phyloP scores from a whole-genome alignment of 2,113 vertebrate genomes.

The Hyperoodon ampullatus region DNA sequence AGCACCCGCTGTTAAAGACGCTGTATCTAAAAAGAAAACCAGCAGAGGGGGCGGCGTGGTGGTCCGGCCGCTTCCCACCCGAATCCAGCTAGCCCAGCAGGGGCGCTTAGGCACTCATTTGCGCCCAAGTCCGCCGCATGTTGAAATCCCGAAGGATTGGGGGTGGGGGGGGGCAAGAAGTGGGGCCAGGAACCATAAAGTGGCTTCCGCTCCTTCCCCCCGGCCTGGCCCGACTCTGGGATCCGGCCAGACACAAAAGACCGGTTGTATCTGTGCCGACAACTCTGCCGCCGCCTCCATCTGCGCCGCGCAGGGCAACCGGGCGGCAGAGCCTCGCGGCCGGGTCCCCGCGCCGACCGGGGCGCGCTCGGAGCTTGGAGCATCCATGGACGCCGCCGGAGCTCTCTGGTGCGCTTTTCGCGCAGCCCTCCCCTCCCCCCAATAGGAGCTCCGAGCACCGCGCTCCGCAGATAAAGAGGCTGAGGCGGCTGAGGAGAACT shows the following conservation, averaged over 20 bases:
- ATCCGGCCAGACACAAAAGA: slow-evolving; percentile 67
- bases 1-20: slow-evolving; percentile 46
- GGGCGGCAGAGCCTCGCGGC: slow-evolving; percentile 9
- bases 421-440: neutral
- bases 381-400: neutral
- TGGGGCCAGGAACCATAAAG: slow-evolving; percentile 67
- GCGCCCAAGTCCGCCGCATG: neutral
- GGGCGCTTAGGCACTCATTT: neutral
- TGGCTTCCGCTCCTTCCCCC: slow-evolving; percentile 47
- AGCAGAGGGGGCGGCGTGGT: neutral
- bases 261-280: neutral
- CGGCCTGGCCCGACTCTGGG: slow-evolving; percentile 39
- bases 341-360: neutral
- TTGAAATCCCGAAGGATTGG: neutral
- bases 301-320: neutral
- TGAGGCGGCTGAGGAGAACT: neutral
- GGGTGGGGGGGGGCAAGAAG: slow-evolving; percentile 54
- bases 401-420: neutral
- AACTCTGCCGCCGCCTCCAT: slow-evolving; percentile 23
- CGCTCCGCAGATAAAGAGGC: neutral
- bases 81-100: neutral
- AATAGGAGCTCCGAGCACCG: neutral
- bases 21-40: neutral
- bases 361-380: neutral
- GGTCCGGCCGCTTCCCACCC: slow-evolving; percentile 13